Conservation (phyloP, 2,888 invertebrate genomes). For the Entomobrya multifasciata region DNA sequence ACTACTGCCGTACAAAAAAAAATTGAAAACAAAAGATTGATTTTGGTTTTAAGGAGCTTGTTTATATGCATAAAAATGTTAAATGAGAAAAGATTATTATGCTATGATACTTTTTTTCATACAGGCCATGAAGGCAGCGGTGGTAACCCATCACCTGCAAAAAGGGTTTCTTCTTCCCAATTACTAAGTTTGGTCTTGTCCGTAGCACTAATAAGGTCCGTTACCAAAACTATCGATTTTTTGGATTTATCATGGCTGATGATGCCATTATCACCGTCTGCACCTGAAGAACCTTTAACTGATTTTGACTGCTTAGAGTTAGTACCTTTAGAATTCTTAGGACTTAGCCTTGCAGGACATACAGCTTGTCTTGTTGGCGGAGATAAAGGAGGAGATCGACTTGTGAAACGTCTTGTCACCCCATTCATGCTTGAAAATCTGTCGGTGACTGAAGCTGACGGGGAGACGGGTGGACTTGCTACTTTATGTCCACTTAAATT, state of each 20-base stretch:
- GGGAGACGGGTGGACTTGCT: constrained; percentile 56
- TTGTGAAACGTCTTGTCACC: constrained; percentile 59
- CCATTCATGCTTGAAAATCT: constrained; percentile 45
- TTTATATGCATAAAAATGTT: neutral
- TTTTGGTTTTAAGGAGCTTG: neutral
- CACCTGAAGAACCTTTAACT: constrained; percentile 52
- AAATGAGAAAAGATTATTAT: constrained; percentile 25
- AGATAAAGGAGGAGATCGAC: constrained; percentile 69
- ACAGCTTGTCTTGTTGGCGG: constrained; percentile 43
- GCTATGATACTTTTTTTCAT: constrained; percentile 63
- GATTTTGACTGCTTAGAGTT: constrained; percentile 59
- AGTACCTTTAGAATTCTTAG: constrained; percentile 67
- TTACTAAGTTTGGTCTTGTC: constrained; percentile 67
- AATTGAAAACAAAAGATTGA: neutral
- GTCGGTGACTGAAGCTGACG: constrained; percentile 44
- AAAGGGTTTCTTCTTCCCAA: constrained; percentile 75
- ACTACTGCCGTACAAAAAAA: constrained; percentile 22
- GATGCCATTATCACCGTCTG: constrained; percentile 58
- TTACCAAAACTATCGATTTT: constrained; percentile 75
- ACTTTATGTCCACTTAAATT: constrained; percentile 38
- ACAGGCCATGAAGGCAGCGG: constrained; percentile 77
- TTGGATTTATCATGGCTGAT: constrained; percentile 57
- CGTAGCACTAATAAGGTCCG: constrained; percentile 73
- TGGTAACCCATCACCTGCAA: constrained; percentile 76
- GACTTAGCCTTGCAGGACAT: constrained; percentile 38